phyloP scores from a whole-genome alignment of 92 coral and sea anemone genomes.

The Anthopleura xanthogrammica region DNA sequence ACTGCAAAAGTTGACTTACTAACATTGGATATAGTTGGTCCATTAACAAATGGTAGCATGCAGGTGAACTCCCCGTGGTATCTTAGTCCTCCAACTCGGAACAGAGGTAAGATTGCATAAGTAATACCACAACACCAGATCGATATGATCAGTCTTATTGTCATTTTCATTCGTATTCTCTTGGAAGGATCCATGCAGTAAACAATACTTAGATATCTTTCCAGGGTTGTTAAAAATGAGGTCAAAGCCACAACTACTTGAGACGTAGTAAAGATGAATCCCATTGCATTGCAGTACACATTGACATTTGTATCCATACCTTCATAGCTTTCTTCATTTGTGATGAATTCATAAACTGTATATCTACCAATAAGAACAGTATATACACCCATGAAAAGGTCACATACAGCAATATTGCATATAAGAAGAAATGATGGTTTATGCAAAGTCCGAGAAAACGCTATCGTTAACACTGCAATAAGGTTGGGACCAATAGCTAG shows the following conservation, averaged over 20 bases:
- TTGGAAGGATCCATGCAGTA: constrained; percentile 57
- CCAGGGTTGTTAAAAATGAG: constrained; percentile 53
- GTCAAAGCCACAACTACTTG: constrained; percentile 53
- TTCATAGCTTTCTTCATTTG: constrained; percentile 24
- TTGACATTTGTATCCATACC: constrained; percentile 52
- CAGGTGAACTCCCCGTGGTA: constrained; percentile 68
- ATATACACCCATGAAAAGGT: constrained; percentile 56
- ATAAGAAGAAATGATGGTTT: constrained; percentile 54
- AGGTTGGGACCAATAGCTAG: constrained; percentile 36
- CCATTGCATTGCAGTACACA: constrained; percentile 52
- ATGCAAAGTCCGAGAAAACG: constrained; percentile 30
- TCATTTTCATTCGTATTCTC: constrained; percentile 23
- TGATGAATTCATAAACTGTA: constrained; percentile 59
- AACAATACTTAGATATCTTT: constrained; percentile 49
- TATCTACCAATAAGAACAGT: constrained; percentile 53
- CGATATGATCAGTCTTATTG: constrained; percentile 13
- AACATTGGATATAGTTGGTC: constrained; percentile 17
- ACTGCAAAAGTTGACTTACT: constrained; percentile 30
- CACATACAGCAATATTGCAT: constrained; percentile 59
- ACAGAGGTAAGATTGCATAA: constrained; percentile 44
- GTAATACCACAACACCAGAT: constrained; percentile 45
- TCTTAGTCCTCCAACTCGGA: constrained; percentile 53
- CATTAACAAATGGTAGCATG: constrained; percentile 56
- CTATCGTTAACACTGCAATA: constrained; percentile 28
- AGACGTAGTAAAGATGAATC: constrained; percentile 51